Conservation (phyloP, 2,113 vertebrate species). For the Corythoichthys haematopterus region DNA sequence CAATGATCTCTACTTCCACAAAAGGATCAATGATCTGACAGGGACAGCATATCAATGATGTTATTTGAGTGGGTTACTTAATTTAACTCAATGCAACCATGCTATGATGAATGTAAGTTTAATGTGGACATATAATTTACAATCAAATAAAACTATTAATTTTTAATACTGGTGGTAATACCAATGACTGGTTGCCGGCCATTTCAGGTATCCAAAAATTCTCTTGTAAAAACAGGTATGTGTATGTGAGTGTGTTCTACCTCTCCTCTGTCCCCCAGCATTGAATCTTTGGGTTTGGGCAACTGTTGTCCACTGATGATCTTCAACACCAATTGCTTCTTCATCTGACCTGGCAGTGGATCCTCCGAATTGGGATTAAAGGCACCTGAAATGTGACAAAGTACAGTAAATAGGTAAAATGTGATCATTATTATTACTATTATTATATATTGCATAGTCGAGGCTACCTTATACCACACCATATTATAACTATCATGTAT, state of each 20-base stretch:
- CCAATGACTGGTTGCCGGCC: not conserved
- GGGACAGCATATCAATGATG: not conserved
- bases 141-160: too few relatives aligned
- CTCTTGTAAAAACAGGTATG: not conserved
- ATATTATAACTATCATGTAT: too few relatives aligned
- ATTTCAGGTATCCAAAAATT: too few relatives aligned
- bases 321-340: conserved; percentile 88
- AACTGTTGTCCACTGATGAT: conserved; percentile 97
- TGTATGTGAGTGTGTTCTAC: conserved; percentile 54
- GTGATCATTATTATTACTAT: too few relatives aligned
- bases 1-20: conserved; percentile 96
- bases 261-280: conserved; percentile 96
- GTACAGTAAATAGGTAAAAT: not conserved
- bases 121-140: not conserved
- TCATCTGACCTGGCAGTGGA: conserved; percentile 80
- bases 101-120: not conserved
- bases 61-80: not conserved
- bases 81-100: not conserved
- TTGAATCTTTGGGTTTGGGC: conserved; percentile 93
- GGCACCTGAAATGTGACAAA: conserved; percentile 64
- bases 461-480: too few relatives aligned
- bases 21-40: conserved; percentile 95
- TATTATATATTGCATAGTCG: too few relatives aligned
- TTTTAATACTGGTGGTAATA: too few relatives aligned
- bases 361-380: conserved; percentile 92